phyloP scores from a whole-genome alignment of 2,888 invertebrate species.

The Uloborus plumipes region DNA sequence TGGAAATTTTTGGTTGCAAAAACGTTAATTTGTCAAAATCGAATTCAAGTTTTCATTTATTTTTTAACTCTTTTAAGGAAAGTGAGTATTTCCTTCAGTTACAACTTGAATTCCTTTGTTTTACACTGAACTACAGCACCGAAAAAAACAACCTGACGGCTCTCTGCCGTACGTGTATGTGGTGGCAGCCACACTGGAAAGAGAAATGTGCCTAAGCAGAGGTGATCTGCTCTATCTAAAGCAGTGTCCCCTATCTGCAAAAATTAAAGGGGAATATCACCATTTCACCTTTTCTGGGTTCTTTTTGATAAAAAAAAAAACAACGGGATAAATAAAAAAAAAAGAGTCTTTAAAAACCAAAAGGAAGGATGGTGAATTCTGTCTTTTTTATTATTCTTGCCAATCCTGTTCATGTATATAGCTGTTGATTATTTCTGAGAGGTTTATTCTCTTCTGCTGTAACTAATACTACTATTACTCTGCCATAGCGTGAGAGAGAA shows the following conservation, averaged over 20 bases:
- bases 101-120: too few species aligned
- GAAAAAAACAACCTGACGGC: not conserved
- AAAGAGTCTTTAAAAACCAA: constrained; percentile 34
- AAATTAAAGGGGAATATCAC: constrained; percentile 62
- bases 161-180: constrained; percentile 22
- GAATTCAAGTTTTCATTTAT: too few species aligned
- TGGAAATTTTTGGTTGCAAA: too few species aligned
- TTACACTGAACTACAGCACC: too few species aligned
- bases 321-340: constrained; percentile 1
- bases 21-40: too few species aligned
- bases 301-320: constrained; percentile 28
- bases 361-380: constrained; percentile 64
- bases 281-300: constrained; percentile 64
- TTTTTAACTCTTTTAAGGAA: too few species aligned
- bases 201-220: constrained; percentile 62
- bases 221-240: constrained; percentile 52
- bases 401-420: constrained; percentile 65
- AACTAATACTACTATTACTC: constrained; percentile 58
- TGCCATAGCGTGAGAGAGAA: constrained; percentile 63
- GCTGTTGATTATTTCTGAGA: constrained; percentile 65
- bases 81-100: too few species aligned
- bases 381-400: constrained; percentile 64
- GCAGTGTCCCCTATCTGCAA: constrained; percentile 54
- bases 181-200: constrained; percentile 45
- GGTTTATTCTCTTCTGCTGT: constrained; percentile 65